These are phyloP conservation scores for Setophaga coronata DNA, from an alignment of 2,113 vertebrate species.

Conservation along the genomic window DNA sequence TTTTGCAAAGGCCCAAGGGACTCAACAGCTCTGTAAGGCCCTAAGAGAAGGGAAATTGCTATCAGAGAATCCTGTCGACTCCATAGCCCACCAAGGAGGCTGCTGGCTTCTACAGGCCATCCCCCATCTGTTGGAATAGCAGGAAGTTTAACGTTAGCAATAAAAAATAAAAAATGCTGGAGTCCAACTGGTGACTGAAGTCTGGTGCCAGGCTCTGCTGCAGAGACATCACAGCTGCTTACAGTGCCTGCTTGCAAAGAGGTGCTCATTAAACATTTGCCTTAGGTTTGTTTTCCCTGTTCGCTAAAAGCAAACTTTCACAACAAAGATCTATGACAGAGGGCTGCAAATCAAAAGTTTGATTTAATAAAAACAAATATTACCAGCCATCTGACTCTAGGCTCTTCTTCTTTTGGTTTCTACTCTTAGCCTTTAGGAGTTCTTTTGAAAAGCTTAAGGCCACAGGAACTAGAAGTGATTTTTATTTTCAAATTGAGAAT, in stretches of 20 bases:
- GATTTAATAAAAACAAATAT: background rate
- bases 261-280: constrained; percentile 60
- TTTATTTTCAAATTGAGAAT: background rate
- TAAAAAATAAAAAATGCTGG: constrained; percentile 65
- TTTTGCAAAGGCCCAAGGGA: constrained; percentile 46
- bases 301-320: constrained; percentile 13
- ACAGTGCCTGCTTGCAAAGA: constrained; percentile 38
- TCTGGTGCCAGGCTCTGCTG: constrained; percentile 45
- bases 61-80: constrained; percentile 36
- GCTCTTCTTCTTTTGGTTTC: background rate
- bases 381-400: background rate
- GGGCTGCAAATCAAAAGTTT: background rate
- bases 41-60: constrained; percentile 53
- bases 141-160: constrained; percentile 57
- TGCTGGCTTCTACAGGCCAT: constrained; percentile 46
- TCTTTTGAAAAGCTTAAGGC: background rate
- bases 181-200: constrained; percentile 64
- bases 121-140: constrained; percentile 65
- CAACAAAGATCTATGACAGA: background rate
- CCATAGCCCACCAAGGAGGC: constrained; percentile 55
- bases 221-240: constrained; percentile 56
- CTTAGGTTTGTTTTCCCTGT: constrained; percentile 51
- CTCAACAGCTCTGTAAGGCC: constrained; percentile 21
- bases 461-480: background rate
- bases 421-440: background rate